Conservation (phyloP, 2,888 invertebrate genomes). For the Agonopterix heracliana region DNA sequence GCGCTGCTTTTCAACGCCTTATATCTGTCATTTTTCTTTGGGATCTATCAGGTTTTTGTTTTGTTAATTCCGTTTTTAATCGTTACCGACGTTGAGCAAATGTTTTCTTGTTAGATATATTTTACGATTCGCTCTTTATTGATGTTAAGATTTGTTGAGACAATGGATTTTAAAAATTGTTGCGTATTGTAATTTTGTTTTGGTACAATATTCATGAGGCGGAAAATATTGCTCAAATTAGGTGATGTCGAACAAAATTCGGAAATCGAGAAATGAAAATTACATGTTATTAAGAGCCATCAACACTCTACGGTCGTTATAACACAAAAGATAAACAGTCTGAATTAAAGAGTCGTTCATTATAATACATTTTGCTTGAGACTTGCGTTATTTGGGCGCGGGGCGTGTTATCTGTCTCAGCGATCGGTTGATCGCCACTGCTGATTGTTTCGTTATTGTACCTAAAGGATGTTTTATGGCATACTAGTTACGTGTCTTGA, state of each 20-base stretch:
- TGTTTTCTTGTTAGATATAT: slow-evolving; percentile 10
- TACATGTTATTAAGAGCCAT: slow-evolving; percentile 70
- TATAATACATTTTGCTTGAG: slow-evolving; percentile 66
- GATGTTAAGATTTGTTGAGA: slow-evolving; percentile 22
- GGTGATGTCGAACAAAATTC: slow-evolving; percentile 60
- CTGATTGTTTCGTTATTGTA: slow-evolving; percentile 54
- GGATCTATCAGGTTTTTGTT: slow-evolving; percentile 35
- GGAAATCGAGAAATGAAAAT: slow-evolving; percentile 67
- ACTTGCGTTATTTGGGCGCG: slow-evolving; percentile 56
- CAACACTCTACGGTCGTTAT: slow-evolving; percentile 68
- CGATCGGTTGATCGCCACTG: slow-evolving; percentile 50
- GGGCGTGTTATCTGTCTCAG: slow-evolving; percentile 49
- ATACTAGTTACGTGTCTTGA: slow-evolving; percentile 5
- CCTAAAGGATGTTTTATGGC: slow-evolving; percentile 23
- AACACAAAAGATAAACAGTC: slow-evolving; percentile 72
- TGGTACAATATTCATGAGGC: slow-evolving; percentile 54
- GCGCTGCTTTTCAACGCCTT: slow-evolving; percentile 51
- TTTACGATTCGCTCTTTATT: slow-evolving; percentile 9
- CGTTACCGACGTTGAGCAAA: slow-evolving; percentile 29
- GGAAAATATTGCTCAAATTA: slow-evolving; percentile 57
- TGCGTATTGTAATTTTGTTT: slow-evolving; percentile 29
- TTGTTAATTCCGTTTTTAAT: slow-evolving; percentile 29
- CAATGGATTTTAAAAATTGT: slow-evolving; percentile 26
- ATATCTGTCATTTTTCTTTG: slow-evolving; percentile 62
- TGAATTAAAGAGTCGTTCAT: slow-evolving; percentile 68